These are phyloP conservation scores for Tetranychus piercei DNA, from an alignment of 2,888 invertebrate genomes.

Conservation along the genomic window DNA sequence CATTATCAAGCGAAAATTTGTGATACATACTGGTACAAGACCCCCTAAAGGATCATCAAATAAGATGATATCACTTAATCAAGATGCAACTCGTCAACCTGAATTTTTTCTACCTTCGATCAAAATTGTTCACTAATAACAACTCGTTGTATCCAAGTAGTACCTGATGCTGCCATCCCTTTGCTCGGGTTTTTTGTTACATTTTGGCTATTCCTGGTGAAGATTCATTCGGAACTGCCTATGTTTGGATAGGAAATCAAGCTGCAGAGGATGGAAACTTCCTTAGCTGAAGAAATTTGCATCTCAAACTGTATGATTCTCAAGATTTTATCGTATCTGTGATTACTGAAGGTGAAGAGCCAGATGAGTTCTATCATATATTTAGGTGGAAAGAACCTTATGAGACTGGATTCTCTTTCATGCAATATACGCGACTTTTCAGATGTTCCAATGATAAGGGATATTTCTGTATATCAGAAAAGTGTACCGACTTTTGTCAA, in stretches of 20 bases:
- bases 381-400: constrained; percentile 72
- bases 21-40: constrained; percentile 71
- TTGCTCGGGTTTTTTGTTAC: constrained; percentile 86
- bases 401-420: constrained; percentile 74
- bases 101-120: constrained; percentile 85
- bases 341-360: constrained; percentile 79
- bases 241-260: constrained; percentile 82
- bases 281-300: constrained; percentile 76
- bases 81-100: constrained; percentile 37
- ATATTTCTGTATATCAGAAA: constrained; percentile 95
- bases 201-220: constrained; percentile 73
- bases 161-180: constrained; percentile 61
- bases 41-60: constrained; percentile 31
- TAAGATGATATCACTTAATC: constrained; percentile 23
- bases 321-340: constrained; percentile 16
- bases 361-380: constrained; percentile 96
- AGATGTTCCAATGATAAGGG: constrained; percentile 98
- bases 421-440: constrained; percentile 80
- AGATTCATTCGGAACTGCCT: constrained; percentile 69
- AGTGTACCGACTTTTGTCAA: constrained; percentile 94
- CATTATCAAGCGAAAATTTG: constrained; percentile 86
- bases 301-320: constrained; percentile 64
- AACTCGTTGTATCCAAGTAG: constrained; percentile 62
- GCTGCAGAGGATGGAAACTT: constrained; percentile 64
- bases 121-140: constrained; percentile 87